phyloP scores from a whole-genome alignment of 2,888 invertebrate genomes.

The Hipparchia semele region DNA sequence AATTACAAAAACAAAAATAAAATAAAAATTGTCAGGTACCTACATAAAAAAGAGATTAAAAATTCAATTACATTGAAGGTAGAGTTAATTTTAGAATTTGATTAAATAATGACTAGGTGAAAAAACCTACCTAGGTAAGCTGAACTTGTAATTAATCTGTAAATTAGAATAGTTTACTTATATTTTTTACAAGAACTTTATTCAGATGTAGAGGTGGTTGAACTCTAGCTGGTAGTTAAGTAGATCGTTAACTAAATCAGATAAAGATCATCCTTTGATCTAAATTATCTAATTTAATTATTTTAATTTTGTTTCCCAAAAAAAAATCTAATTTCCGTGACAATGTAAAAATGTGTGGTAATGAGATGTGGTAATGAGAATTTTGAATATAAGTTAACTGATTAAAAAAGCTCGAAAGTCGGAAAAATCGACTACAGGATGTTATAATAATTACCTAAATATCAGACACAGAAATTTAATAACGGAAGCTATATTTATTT shows the following conservation, averaged over 20 bases:
- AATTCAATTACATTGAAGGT: conserved; percentile 6
- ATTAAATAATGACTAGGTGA: neutral
- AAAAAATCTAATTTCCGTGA: neutral
- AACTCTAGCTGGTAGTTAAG: neutral
- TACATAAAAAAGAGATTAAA: neutral
- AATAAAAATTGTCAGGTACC: too few relatives aligned
- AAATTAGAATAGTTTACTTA: too few relatives aligned
- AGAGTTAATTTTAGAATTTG: conserved; percentile 8
- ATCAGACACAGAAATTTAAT: conserved; percentile 1
- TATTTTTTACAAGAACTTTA: too few relatives aligned
- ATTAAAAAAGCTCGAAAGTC: neutral
- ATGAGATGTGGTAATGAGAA: neutral
- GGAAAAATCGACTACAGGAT: neutral
- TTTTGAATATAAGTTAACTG: neutral
- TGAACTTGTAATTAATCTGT: conserved; percentile 7
- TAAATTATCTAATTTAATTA: neutral
- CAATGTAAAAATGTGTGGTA: neutral
- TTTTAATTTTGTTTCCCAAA: neutral
- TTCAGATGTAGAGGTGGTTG: conserved; percentile 1
- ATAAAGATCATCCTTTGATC: neutral
- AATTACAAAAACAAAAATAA: too few relatives aligned
- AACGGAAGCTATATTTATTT: conserved; percentile 16
- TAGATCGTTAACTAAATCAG: neutral
- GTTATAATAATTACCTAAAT: neutral
- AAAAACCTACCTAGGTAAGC: neutral